Base-by-base conservation (phyloP, 2,113 vertebrate species). In the Uria lomvia region DNA sequence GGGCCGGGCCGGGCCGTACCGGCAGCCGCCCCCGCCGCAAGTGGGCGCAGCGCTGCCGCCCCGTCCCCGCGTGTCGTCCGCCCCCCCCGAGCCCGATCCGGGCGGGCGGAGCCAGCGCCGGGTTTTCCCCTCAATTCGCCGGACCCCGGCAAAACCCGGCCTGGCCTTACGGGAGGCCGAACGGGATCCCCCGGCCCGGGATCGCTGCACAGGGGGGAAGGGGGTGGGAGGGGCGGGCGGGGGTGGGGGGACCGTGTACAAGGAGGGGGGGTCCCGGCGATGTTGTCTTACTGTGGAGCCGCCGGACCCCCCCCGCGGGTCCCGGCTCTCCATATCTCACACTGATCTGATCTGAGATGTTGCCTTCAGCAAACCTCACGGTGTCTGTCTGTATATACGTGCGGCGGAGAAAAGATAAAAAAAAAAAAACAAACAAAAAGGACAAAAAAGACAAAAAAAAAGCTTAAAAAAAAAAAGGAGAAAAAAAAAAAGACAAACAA, bases 341-440 rank as follows among this genome's bases (percentile, higher is more conserved):
- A 96, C 97, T 96, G 96, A 97, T 97, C 96, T 97, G 95, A 97
- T 97, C 97, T 97, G 97, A 97, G 97, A 97, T 96, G 97, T 96
- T 97, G 96, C 97, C 97, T 97, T 97, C 96, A 97, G 96, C 97
- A 96, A 96, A 97, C 97, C 97, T 97, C 96, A 97, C 90, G 86
- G 94, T 97, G 96, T 97, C 92, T 50, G 92, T 91, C 94, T 97
- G 94, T 97, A 95, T 83, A 96, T 96, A 95, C 55, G 63, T 95
- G 94, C 86, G 78, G 86, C 74, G 10, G 93, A 87, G 77, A 93
- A 93, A 83, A 92, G 4, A 36, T 42, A 18, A 15, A 40, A 56
- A 49, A 13, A n/a, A n/a, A 72, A 52, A 72, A 45, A 56, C n/a
- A 58, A 23, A 21, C 24, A 73, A 20, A 40, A 42, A 62, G 12